Conservation (phyloP, 1,140 invertebrate species). For the Drosophila nebulosa region DNA sequence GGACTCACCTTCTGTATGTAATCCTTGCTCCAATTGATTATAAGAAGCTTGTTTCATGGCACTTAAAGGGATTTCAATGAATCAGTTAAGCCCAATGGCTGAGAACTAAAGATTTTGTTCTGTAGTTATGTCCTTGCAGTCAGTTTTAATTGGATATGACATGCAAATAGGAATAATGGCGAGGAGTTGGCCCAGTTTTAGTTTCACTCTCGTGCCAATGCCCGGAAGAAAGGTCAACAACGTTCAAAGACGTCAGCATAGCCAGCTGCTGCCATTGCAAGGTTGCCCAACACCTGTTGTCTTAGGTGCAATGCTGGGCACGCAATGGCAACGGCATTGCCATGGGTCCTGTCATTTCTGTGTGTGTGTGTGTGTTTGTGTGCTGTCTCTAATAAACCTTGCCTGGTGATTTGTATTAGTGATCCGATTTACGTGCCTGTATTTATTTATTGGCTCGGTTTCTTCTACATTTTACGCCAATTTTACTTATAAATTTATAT, state of each 20-base stretch:
- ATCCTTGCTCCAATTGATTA: too few species aligned
- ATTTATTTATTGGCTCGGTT: slow-evolving; percentile 42
- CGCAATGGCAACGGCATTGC: slow-evolving; percentile 39
- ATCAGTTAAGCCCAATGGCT: too few species aligned
- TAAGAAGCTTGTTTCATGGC: too few species aligned
- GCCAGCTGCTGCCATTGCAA: not conserved
- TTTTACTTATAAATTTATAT: not conserved
- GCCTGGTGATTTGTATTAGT: not conserved
- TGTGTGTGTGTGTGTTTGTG: too few species aligned
- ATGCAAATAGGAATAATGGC: slow-evolving; percentile 30
- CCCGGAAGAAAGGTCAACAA: slow-evolving; percentile 16
- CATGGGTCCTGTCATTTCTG: not conserved
- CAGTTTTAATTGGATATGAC: slow-evolving; percentile 16
- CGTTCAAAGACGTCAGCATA: slow-evolving; percentile 28
- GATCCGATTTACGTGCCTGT: slow-evolving; percentile 28
- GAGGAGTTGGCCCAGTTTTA: slow-evolving; percentile 22
- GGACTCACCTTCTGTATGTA: too few species aligned
- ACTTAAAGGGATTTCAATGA: not conserved
- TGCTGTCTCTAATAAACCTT: not conserved
- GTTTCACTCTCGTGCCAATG: slow-evolving; percentile 10
- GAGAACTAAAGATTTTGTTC: too few species aligned
- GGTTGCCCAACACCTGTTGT: not conserved
- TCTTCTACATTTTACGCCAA: too few species aligned
- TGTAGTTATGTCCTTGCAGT: slow-evolving; percentile 14
- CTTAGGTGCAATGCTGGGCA: slow-evolving; percentile 13